Base-by-base conservation (phyloP, 1,140 invertebrate species). In the Drosophila ambigua region DNA sequence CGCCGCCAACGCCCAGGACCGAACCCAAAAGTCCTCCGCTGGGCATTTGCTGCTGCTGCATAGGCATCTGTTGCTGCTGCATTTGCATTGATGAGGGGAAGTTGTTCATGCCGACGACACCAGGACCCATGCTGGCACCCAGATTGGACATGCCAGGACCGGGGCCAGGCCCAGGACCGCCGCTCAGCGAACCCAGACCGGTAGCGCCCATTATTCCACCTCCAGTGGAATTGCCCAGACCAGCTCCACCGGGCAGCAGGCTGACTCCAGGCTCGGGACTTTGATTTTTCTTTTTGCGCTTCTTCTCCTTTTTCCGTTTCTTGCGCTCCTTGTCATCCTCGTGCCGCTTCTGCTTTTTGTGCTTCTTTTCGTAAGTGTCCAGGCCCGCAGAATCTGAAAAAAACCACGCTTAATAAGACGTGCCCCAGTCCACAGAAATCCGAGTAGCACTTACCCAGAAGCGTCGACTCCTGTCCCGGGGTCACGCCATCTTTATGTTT, bases 221-320 rank as follows among this genome's bases (percentile, higher is more conserved):
- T 24, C 88, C 72, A 35, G 49, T 50, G 16, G 57, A 39, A 39
- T 13, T 39, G 2, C 58, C 64, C 53, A 74, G 60, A 11, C 89
- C 72, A 8, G 63, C 64, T n/a, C 69, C 78, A 6, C 78, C 68
- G 6, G 72, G 59, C 48, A 89, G 16, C 23, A 89, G 15, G 5
- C 76, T 77, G 0, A 82, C 66, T 1, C 95, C 94, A 79, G 97
- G 96, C 89, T 98, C 97, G 0, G 97, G 97, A 90, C 97, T 98
- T 88, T 98, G 97, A 84, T 97, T 97, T 84, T 98, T 97, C 92
- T 97, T 98, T 94, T 98, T 98, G 63, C 97, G 94, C 84, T 98
- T 98, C 92, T 98, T 98, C 84, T 98, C 97, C 93, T 98, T 98
- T 94, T 98, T 98, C 79, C 97, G 94, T 83, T 98, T 98, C 92